Percentiles rank a stretch among this genome's conserved stretches.
Evolutionary conservation across 2,113 vertebrate genomes (phyloP).

Genomic region (Cyanoliseus patagonus): DNA sequence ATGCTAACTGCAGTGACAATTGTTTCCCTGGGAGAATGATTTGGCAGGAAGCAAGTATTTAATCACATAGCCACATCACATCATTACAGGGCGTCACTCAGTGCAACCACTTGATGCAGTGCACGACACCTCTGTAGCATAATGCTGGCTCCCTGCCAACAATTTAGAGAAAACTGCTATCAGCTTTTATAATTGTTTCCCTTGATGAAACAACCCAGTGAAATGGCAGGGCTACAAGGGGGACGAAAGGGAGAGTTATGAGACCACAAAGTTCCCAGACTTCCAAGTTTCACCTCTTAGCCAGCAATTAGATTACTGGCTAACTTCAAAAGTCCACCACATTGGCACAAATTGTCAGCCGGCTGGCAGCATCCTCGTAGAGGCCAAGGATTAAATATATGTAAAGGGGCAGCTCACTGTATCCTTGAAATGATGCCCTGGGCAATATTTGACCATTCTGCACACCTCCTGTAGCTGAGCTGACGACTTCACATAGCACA

Average conservation of each 20-base stretch:
- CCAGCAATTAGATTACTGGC: conserved; percentile 30
- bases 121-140: conserved; percentile 48
- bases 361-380: background rate
- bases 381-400: background rate
- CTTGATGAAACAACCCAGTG: conserved; percentile 40
- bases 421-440: background rate
- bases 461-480: background rate
- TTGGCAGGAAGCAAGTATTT: conserved; percentile 72
- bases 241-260: background rate
- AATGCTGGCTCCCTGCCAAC: conserved; percentile 62
- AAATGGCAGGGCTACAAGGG: conserved; percentile 40
- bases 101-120: conserved; percentile 67
- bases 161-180: conserved; percentile 56
- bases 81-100: conserved; percentile 60
- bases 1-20: conserved; percentile 61
- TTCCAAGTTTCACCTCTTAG: conserved; percentile 37
- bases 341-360: background rate
- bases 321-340: conserved; percentile 6
- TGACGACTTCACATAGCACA: background rate
- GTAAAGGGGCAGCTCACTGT: background rate
- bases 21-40: conserved; percentile 67
- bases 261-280: conserved; percentile 46
- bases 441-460: background rate
- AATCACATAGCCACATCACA: conserved; percentile 72
- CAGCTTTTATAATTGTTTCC: conserved; percentile 67